phyloP scores from a whole-genome alignment of 1,140 invertebrate species.

The Drosophila serrata region DNA sequence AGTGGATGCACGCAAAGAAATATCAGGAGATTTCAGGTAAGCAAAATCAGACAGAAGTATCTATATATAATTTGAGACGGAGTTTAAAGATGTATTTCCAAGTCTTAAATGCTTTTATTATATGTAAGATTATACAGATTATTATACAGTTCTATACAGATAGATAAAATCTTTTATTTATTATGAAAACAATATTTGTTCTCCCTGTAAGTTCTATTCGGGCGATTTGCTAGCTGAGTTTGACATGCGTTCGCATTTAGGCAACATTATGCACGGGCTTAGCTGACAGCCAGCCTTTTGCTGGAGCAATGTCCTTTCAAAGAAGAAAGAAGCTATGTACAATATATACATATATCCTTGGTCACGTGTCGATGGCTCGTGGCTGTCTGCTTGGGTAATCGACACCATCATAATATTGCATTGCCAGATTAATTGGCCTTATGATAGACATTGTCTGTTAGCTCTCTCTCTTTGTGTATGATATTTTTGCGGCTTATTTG shows the following conservation, averaged over 20 bases:
- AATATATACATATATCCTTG: neutral
- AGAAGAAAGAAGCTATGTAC: constrained; percentile 7
- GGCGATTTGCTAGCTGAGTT: constrained; percentile 25
- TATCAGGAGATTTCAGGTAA: no score
- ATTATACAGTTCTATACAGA: no score
- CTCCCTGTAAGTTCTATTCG: constrained; percentile 4
- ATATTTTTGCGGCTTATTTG: constrained; percentile 61
- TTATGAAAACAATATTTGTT: neutral
- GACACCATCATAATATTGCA: constrained; percentile 79
- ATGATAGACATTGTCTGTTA: constrained; percentile 6
- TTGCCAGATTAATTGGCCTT: constrained; percentile 66
- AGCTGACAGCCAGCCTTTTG: constrained; percentile 46
- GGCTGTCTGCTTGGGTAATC: constrained; percentile 69
- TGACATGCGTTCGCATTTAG: constrained; percentile 77
- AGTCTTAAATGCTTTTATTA: neutral
- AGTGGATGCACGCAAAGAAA: constrained; percentile 11
- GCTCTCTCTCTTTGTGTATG: constrained; percentile 11
- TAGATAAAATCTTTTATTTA: neutral
- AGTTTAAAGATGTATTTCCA: neutral
- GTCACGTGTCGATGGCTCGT: constrained; percentile 58
- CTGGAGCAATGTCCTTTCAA: constrained; percentile 10
- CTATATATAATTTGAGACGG: neutral
- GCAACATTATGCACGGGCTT: constrained; percentile 80
- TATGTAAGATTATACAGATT: neutral
- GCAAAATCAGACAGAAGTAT: neutral